Percentiles rank a stretch among this genome's conserved stretches.
Conservation (phyloP, 2,888 invertebrate species). For the Microctonus aethiopoides region DNA sequence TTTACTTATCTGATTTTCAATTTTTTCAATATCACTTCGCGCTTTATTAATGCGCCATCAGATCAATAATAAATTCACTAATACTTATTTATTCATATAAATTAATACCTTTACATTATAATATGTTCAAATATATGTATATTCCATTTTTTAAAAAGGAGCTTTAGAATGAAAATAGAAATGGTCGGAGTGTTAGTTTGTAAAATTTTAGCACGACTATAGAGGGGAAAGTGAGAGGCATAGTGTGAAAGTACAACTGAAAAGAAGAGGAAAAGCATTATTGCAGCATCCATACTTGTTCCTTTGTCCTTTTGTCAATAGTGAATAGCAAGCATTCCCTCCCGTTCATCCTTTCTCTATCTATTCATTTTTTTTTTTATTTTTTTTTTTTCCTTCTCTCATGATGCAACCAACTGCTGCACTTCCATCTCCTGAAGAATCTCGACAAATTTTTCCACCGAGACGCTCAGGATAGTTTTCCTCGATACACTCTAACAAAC, state of each 20-base stretch:
- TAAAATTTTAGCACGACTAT: background rate
- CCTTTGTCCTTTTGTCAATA: constrained; percentile 3
- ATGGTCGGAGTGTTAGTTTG: background rate
- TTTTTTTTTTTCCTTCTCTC: background rate
- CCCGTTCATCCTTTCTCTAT: background rate
- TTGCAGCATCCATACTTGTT: constrained; percentile 2
- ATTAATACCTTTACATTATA: background rate
- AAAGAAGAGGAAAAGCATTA: constrained; percentile 4
- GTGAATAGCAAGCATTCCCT: constrained; percentile 5
- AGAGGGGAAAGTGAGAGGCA: background rate
- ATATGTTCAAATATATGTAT: no score
- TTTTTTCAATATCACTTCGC: constrained; percentile 5
- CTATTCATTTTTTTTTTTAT: background rate
- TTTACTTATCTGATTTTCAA: background rate
- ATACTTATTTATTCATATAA: background rate
- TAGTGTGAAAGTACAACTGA: background rate
- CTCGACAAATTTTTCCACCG: constrained; percentile 7
- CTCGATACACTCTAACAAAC: constrained; percentile 4
- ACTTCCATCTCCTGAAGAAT: constrained; percentile 44
- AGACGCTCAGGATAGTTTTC: background rate
- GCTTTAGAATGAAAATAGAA: no score
- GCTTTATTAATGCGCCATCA: constrained; percentile 26
- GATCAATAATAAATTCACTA: background rate
- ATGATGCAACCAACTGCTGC: background rate
- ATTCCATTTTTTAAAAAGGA: no score